Evolutionary conservation across 1,140 invertebrate genomes (phyloP), one percentile per base, ranked within the genome.

Genomic region (Cyphomyrmex costatus): DNA sequence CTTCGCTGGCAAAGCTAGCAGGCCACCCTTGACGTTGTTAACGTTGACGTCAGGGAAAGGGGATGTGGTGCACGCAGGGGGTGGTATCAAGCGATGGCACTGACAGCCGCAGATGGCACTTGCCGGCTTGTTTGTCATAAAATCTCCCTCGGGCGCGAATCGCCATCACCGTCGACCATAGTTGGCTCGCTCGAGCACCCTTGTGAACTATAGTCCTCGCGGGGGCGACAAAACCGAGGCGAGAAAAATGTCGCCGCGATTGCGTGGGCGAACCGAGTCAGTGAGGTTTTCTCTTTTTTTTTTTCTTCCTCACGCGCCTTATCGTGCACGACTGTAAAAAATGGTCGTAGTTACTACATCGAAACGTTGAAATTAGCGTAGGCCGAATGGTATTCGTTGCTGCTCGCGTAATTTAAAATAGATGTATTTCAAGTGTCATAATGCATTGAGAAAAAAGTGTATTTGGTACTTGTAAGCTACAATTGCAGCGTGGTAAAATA

Each of bases 61-160:
- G 10, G 51, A n/a, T 53, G 53, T 30, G 58, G 33, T 12, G 79
- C 10, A 42, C 88, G 74, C 73, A 42, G 85, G 74, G 86, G 70
- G 78, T 86, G 87, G 90, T 68, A 87, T 88, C 86, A 88, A 89
- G 86, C 66, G 92, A 86, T 86, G 89, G 83, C 71, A 63, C 85
- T 91, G 88, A 91, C 90, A 89, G 91, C 90, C 92, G 78, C 92
- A 93, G 92, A 93, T 93, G 92, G 90, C 90, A 92, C 92, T 93
- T 92, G 90, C 87, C 83, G 79, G 70, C 88, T 92, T 92, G 92
- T 92, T 92, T 90, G 92, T 90, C 92, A 88, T 92, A 88, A 92
- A 92, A 92, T 90, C 87, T 86, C 86, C 76, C 71, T 89, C 89
- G 88, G 66, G 76, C 60, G 76, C 73, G 71, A 78, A 53, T 87